Evolutionary conservation across 2,113 vertebrate genomes (phyloP).

Genomic region (Nothobranchius kuhntae): DNA sequence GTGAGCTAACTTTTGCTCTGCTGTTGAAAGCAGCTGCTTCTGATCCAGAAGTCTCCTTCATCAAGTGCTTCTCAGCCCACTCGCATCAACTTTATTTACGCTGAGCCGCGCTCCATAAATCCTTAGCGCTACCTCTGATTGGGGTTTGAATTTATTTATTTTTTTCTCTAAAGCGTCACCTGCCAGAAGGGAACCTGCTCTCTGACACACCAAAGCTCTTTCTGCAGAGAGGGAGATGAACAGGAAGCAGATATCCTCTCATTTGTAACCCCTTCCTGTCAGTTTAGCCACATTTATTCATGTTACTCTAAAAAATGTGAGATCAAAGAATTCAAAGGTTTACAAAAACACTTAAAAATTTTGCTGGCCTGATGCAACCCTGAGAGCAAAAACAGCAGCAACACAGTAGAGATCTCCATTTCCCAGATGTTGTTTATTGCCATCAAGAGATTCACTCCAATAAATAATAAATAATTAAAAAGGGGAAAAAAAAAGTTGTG

Average conservation of each 20-base stretch:
- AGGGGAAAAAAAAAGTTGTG: no score
- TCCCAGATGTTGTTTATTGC: no score
- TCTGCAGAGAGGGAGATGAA: slow-evolving; percentile 27
- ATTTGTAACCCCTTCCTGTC: slow-evolving; percentile 53
- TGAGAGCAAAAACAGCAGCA: no score
- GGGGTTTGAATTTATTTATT: slow-evolving; percentile 73
- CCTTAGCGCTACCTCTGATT: slow-evolving; percentile 81
- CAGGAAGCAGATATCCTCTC: slow-evolving; percentile 51
- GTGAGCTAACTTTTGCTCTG: slow-evolving; percentile 19
- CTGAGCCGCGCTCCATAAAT: slow-evolving; percentile 81
- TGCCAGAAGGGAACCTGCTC: slow-evolving; percentile 58
- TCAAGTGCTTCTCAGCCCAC: slow-evolving; percentile 58
- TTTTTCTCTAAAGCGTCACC: slow-evolving; percentile 43
- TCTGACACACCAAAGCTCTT: slow-evolving; percentile 62
- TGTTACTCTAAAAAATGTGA: slow-evolving; percentile 23
- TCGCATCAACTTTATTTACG: slow-evolving; percentile 76
- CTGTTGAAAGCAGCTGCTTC: slow-evolving; percentile 75
- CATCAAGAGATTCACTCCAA: no score
- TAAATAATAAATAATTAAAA: no score
- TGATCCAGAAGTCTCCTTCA: slow-evolving; percentile 75
- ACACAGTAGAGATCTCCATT: no score
- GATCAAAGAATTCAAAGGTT: slow-evolving; percentile 10
- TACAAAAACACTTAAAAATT: not conserved
- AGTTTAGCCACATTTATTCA: slow-evolving; percentile 37
- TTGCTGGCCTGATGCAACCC: no score